These are phyloP conservation scores for Drosophila melanosoma DNA, from an alignment of 2,888 invertebrate species.

Conservation along the genomic window DNA sequence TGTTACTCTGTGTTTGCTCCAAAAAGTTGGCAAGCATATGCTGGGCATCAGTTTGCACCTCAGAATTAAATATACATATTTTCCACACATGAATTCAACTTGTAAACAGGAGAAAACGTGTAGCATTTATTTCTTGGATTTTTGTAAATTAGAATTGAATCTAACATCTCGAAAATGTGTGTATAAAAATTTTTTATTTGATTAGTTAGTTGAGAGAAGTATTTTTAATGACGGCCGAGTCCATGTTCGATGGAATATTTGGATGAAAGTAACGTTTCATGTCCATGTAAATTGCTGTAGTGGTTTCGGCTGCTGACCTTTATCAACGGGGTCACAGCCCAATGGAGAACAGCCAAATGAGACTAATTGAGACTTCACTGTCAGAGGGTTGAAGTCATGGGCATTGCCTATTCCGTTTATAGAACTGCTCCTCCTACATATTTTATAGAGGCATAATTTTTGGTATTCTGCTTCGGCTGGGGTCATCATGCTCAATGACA, in stretches of 20 bases:
- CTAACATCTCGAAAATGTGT: not conserved
- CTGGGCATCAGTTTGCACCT: not conserved
- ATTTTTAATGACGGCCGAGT: constrained; percentile 21
- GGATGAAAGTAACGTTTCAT: constrained; percentile 54
- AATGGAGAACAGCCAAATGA: constrained; percentile 46
- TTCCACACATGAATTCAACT: constrained; percentile 1
- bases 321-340: constrained; percentile 30
- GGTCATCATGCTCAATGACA: constrained; percentile 50
- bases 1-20: constrained; percentile 1
- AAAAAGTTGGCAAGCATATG: constrained; percentile 8
- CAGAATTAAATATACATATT: not conserved
- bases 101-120: not conserved
- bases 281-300: constrained; percentile 55
- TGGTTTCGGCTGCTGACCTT: constrained; percentile 40
- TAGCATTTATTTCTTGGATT: not conserved
- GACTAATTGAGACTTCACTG: constrained; percentile 53
- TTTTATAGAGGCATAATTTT: constrained; percentile 17
- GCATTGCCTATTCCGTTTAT: constrained; percentile 21
- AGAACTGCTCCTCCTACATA: not conserved
- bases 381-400: constrained; percentile 20
- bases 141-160: not conserved
- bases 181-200: not conserved
- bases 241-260: constrained; percentile 26
- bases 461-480: constrained; percentile 34
- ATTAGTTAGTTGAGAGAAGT: not conserved